A percentile compares a stretch with the other conserved stretches of the same genome.
Evolutionary conservation across 37 sponge, comb jelly and placozoan species (phyloP).

Genomic region (Chondrilla cf. caribensis): DNA sequence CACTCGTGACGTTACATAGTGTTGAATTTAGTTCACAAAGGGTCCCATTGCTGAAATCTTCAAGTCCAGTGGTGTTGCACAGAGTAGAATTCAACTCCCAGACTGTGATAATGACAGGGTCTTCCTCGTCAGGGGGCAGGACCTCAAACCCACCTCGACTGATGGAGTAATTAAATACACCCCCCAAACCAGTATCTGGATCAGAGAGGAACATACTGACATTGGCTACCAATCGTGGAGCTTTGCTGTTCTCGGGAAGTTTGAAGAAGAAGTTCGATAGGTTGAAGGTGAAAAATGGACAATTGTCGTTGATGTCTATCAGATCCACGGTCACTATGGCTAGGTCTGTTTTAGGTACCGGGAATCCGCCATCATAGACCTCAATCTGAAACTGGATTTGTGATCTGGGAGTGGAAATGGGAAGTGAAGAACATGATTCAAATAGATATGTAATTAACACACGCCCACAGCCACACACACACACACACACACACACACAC

Average conservation of each 20-base stretch:
- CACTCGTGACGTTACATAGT: background rate
- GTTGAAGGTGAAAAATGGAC: slow-evolving; percentile 58
- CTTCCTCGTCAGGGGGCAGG: background rate
- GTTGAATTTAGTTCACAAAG: background rate
- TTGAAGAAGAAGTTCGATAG: slow-evolving; percentile 11
- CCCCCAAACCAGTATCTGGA: slow-evolving; percentile 54
- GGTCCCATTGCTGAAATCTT: background rate
- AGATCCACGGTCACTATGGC: slow-evolving; percentile 63
- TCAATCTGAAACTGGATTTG: slow-evolving; percentile 57
- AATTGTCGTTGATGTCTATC: slow-evolving; percentile 46
- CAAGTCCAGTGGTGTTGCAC: background rate
- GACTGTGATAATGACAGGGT: background rate
- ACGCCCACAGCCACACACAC: background rate
- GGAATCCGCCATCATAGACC: slow-evolving; percentile 83
- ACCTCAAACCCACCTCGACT: slow-evolving; percentile 6
- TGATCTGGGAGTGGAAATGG: slow-evolving; percentile 22
- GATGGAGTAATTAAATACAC: slow-evolving; percentile 45
- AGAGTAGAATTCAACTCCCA: background rate
- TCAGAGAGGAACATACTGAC: slow-evolving; percentile 46
- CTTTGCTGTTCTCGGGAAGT: slow-evolving; percentile 46
- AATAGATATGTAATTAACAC: background rate
- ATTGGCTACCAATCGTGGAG: slow-evolving; percentile 32
- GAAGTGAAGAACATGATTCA: background rate
- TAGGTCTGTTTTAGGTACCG: slow-evolving; percentile 56
- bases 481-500: background rate